phyloP scores from a whole-genome alignment of 1,140 invertebrate genomes.

The Drosophila ironensis region DNA sequence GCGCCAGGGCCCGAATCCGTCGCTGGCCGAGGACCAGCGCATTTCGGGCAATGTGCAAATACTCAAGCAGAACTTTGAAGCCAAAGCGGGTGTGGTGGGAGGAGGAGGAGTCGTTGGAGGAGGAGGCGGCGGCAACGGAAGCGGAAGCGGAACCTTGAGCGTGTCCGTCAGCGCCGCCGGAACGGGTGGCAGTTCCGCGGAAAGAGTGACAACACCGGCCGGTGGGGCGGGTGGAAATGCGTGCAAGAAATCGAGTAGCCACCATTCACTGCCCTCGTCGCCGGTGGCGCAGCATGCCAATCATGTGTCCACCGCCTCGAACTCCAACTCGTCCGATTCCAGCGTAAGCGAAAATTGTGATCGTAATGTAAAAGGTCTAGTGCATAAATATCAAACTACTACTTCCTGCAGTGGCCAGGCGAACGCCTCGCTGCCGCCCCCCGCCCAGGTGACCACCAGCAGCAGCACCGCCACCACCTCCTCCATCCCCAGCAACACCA shows the following conservation, averaged over 20 bases:
- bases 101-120: constrained; percentile 16
- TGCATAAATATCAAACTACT: constrained; percentile 87
- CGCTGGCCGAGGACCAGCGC: constrained; percentile 64
- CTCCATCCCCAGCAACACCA: constrained; percentile 11
- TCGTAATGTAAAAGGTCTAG: constrained; percentile 88
- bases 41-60: constrained; percentile 89
- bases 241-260: constrained; percentile 44
- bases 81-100: constrained; percentile 84
- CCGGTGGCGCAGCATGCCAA: constrained; percentile 77
- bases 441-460: constrained; percentile 19
- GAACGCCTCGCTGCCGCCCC: constrained; percentile 42
- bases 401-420: constrained; percentile 68
- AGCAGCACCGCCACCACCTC: constrained; percentile 6
- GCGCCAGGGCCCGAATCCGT: constrained; percentile 29
- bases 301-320: constrained; percentile 42
- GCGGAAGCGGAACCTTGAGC: not conserved
- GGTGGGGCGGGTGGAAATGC: not conserved
- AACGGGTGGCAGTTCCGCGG: constrained; percentile 62
- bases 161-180: constrained; percentile 55
- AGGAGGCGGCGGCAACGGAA: not conserved
- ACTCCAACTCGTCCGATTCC: constrained; percentile 63
- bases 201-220: too few relatives aligned
- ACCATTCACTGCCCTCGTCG: constrained; percentile 80
- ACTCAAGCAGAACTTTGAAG: constrained; percentile 93
- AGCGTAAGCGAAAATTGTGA: constrained; percentile 83